Conservation (phyloP, 1,140 invertebrate genomes). For the Papilio xuthus region DNA sequence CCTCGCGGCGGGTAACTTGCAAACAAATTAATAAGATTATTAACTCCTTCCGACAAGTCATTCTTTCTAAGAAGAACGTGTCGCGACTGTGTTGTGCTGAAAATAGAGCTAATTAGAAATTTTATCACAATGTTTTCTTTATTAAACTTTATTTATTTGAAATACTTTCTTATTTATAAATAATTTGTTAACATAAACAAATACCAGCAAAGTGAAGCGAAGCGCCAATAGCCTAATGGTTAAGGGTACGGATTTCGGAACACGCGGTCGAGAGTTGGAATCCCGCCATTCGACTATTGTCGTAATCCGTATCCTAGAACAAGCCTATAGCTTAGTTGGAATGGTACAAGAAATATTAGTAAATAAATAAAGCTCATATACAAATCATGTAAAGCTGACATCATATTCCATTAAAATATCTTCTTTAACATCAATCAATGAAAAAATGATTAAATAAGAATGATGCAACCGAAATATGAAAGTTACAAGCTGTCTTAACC, state of each 20-base stretch:
- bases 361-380: too few species aligned
- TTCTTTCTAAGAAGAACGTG: constrained; percentile 57
- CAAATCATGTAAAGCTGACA: too few species aligned
- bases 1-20: constrained; percentile 65
- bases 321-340: too few species aligned
- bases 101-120: not conserved
- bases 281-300: too few species aligned
- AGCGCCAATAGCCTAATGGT: too few species aligned
- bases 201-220: too few species aligned
- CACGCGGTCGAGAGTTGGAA: too few species aligned
- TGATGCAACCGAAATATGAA: constrained; percentile 8
- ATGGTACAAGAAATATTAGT: too few species aligned
- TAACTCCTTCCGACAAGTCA: constrained; percentile 79
- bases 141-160: not conserved
- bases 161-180: not conserved
- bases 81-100: not conserved
- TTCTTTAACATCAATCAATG: not conserved
- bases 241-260: too few species aligned
- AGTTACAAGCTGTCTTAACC: constrained; percentile 48
- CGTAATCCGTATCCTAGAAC: too few species aligned
- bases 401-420: not conserved
- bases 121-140: not conserved
- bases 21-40: constrained; percentile 79
- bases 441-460: not conserved
- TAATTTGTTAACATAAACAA: too few species aligned